Conservation (phyloP, 1,140 invertebrate genomes). For the Andrena cerasifolii region DNA sequence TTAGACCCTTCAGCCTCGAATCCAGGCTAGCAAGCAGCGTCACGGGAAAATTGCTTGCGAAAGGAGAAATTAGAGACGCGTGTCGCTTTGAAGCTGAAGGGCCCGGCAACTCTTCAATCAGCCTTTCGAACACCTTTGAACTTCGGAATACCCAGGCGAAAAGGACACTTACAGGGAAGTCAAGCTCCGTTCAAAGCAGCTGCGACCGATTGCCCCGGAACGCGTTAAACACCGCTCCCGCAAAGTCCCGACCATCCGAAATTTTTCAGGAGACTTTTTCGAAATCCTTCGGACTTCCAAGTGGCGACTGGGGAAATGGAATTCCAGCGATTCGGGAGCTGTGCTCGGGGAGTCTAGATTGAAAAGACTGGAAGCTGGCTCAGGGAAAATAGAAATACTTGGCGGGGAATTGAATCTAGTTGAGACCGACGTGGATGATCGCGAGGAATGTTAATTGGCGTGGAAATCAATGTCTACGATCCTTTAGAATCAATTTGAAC, state of each 20-base stretch:
- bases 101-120: conserved; percentile 25
- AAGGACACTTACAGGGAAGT: background rate
- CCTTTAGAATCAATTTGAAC: too few species aligned
- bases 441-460: too few species aligned
- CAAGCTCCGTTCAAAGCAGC: background rate
- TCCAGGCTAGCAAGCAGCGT: background rate
- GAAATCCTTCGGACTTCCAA: too few species aligned
- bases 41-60: conserved; percentile 34
- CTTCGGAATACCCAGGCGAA: background rate
- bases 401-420: too few species aligned
- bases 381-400: too few species aligned
- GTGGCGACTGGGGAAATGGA: too few species aligned
- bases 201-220: background rate
- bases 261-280: background rate
- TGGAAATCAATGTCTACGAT: too few species aligned
- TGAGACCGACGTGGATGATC: too few species aligned
- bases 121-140: background rate
- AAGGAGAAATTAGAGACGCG: conserved; percentile 42
- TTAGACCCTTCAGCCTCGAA: background rate
- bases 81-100: conserved; percentile 34
- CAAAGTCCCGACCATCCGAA: background rate
- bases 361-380: too few species aligned
- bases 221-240: background rate
- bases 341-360: too few species aligned
- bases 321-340: too few species aligned